phyloP scores from a whole-genome alignment of 2,113 vertebrate species.

The Chaetops frenatus region DNA sequence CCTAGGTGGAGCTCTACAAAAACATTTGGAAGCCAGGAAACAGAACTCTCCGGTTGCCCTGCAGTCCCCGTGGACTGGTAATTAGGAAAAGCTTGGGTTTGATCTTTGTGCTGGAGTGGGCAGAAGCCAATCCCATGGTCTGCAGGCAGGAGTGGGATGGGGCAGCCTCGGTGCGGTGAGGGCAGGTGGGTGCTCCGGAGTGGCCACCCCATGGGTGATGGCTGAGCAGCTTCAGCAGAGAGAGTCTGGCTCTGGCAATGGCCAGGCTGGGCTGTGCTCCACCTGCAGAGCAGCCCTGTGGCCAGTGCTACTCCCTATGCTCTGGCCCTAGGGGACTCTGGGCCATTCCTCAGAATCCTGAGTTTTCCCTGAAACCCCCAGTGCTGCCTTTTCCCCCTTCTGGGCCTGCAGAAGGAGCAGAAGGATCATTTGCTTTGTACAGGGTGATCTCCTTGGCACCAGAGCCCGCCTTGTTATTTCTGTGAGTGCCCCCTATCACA shows the following conservation, averaged over 20 bases:
- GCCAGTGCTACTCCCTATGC: not conserved
- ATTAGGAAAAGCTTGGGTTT: not conserved
- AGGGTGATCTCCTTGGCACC: not conserved
- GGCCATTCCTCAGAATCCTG: not conserved
- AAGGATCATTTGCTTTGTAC: not conserved
- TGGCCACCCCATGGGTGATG: accelerated
- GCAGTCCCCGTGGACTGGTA: not conserved
- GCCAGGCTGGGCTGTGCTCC: not conserved
- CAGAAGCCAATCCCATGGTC: not conserved
- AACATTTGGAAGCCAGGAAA: not conserved
- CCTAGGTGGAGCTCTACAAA: conserved; percentile 63
- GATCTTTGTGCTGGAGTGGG: not conserved
- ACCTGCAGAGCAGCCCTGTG: not conserved
- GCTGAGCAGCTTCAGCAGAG: not conserved
- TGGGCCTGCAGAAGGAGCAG: not conserved
- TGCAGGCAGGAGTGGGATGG: not conserved
- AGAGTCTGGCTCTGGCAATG: accelerated
- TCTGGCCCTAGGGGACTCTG: not conserved
- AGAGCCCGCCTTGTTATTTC: not conserved
- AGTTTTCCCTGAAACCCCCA: not conserved
- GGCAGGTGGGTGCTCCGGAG: not conserved
- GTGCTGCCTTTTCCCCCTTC: not conserved
- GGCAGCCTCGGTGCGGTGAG: not conserved
- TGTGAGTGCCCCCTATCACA: not conserved
- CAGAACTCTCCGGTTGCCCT: not conserved